These are phyloP conservation scores for Lacerta bilineata DNA, from an alignment of 2,797 vertebrate genomes.

Conservation along the genomic window DNA sequence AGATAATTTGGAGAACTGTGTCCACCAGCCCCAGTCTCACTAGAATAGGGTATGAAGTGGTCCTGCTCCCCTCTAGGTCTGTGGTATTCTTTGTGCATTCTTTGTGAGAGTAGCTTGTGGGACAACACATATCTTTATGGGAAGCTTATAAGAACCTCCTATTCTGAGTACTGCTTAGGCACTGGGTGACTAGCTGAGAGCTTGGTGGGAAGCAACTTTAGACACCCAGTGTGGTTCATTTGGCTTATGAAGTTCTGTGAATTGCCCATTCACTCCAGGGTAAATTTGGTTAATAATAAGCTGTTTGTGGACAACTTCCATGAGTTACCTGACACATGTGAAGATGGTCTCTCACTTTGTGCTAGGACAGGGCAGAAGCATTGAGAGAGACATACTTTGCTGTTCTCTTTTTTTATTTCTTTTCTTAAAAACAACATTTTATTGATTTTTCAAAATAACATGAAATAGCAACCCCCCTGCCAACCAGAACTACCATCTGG, in stretches of 20 bases:
- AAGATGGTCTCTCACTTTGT: not conserved
- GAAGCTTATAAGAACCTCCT: not conserved
- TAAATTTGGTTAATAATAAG: not conserved
- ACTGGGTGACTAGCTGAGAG: not conserved
- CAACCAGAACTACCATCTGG: too few species aligned
- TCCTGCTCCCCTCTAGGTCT: too few species aligned
- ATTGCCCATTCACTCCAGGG: too few species aligned
- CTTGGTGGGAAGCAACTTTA: not conserved
- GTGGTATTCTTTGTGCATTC: not conserved
- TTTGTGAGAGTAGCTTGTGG: not conserved
- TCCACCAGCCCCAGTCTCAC: too few species aligned
- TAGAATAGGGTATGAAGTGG: not conserved
- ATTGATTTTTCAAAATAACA: too few species aligned
- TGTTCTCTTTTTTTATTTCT: not conserved
- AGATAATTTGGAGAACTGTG: too few species aligned
- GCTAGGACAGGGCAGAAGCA: not conserved
- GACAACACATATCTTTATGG: not conserved
- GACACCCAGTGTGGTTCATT: too few species aligned
- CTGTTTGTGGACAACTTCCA: not conserved
- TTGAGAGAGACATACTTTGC: not conserved
- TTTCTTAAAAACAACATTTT: too few species aligned
- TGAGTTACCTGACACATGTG: not conserved
- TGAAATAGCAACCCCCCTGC: too few species aligned
- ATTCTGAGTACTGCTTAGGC: not conserved
- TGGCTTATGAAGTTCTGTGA: too few species aligned